Evolutionary conservation across 2,888 invertebrate genomes (phyloP).

Genomic region (Diaphora mendica): DNA sequence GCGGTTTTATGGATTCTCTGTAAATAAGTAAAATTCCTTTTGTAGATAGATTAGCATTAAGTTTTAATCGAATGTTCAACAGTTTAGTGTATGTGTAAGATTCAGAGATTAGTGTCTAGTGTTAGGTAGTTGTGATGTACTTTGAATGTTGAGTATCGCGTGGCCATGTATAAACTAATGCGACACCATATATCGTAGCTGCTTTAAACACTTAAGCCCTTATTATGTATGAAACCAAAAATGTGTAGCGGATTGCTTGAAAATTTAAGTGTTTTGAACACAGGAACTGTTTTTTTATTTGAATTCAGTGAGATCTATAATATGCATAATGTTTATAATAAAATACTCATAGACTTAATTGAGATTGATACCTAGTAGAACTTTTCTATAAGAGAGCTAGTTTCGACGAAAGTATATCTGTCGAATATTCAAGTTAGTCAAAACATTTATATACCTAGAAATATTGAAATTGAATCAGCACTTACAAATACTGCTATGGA

Average conservation of each 20-base stretch:
- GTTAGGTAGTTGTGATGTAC: slow-evolving; percentile 49
- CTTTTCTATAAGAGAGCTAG: slow-evolving; percentile 41
- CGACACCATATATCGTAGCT: slow-evolving; percentile 63
- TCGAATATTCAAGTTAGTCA: slow-evolving; percentile 37
- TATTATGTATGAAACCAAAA: slow-evolving; percentile 84
- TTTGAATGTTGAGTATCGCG: slow-evolving; percentile 71
- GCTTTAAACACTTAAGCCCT: slow-evolving; percentile 70
- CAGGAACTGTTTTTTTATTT: slow-evolving; percentile 60
- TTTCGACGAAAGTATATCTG: slow-evolving; percentile 24
- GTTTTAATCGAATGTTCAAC: slow-evolving; percentile 46
- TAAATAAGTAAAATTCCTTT: slow-evolving; percentile 67
- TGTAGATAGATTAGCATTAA: slow-evolving; percentile 69
- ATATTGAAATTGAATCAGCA: slow-evolving; percentile 3
- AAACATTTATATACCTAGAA: slow-evolving; percentile 20
- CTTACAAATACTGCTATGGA: background rate
- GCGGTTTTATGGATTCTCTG: slow-evolving; percentile 50
- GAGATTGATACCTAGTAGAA: slow-evolving; percentile 58
- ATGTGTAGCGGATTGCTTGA: slow-evolving; percentile 85
- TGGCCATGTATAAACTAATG: slow-evolving; percentile 78
- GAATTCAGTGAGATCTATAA: slow-evolving; percentile 73
- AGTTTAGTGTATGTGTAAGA: slow-evolving; percentile 54
- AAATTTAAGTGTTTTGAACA: slow-evolving; percentile 86
- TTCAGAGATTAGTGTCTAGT: slow-evolving; percentile 55
- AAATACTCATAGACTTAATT: slow-evolving; percentile 80
- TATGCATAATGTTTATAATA: slow-evolving; percentile 73